Evolutionary conservation across 2,888 invertebrate genomes (phyloP).

Genomic region (Caenorhabditis sp.): DNA sequence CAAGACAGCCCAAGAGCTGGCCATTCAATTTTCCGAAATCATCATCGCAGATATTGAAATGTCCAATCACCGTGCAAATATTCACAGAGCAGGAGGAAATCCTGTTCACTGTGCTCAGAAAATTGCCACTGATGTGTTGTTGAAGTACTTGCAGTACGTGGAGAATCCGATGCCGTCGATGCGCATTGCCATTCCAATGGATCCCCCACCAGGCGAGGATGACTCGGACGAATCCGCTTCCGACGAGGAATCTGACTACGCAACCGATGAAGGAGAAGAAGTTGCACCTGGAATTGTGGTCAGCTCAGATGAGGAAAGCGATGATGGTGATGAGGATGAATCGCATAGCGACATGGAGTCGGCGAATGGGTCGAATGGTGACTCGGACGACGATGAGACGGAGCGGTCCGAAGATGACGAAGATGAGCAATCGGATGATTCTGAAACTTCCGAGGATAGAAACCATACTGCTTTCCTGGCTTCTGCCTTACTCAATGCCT

Average conservation of each 20-base stretch:
- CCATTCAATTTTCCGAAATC: background rate
- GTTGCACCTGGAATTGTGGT: background rate
- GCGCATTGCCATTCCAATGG: background rate
- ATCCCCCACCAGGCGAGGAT: background rate
- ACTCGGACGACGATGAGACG: background rate
- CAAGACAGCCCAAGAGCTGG: background rate
- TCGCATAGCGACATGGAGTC: background rate
- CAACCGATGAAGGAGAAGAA: conserved; percentile 6
- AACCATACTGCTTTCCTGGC: background rate
- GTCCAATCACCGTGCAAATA: background rate
- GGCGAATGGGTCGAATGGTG: background rate
- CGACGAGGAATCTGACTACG: conserved; percentile 15
- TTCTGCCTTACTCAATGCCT: no score
- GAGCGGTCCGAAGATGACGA: background rate
- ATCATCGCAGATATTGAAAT: background rate
- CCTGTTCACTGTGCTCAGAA: background rate
- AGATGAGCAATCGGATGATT: background rate
- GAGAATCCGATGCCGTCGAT: background rate
- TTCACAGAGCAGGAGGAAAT: background rate
- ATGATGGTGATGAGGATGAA: background rate
- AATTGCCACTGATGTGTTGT: background rate
- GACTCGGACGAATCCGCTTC: background rate
- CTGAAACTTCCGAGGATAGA: background rate
- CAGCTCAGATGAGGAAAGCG: background rate
- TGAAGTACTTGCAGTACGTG: background rate